Evolutionary conservation across 2,113 vertebrate genomes (phyloP).

Genomic region (Apistogramma diplotaenia): DNA sequence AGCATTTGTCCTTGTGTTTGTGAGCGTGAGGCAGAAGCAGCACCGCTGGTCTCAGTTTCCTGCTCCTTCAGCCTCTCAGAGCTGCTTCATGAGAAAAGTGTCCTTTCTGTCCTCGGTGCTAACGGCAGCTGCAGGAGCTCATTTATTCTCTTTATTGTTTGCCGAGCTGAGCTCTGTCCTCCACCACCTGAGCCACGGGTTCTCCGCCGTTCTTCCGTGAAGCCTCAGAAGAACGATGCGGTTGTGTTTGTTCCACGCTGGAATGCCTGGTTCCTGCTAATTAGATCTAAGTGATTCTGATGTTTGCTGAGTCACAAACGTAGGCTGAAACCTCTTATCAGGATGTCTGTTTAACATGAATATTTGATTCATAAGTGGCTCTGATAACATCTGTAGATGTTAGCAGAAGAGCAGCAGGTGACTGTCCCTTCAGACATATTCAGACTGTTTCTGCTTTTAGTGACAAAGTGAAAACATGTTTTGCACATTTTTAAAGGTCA

Average conservation of each 20-base stretch:
- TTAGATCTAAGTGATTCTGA: no score
- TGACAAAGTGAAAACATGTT: not conserved
- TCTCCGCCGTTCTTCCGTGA: not conserved
- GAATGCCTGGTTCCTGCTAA: no score
- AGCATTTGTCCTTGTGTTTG: no score
- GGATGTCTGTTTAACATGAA: not conserved
- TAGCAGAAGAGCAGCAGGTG: not conserved
- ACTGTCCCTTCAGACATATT: not conserved
- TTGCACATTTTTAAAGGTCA: not conserved
- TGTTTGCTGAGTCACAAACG: not conserved
- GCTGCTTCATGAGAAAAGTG: no score
- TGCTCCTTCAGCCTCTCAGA: no score
- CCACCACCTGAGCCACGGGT: not conserved
- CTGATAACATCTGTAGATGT: not conserved
- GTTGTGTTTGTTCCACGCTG: no score
- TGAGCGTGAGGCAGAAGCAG: no score
- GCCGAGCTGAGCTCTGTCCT: not conserved
- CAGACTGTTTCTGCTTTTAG: not conserved
- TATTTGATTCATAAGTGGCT: not conserved
- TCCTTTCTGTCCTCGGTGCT: no score
- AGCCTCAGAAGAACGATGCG: not conserved
- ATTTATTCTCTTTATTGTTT: not conserved
- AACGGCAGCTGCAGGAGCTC: no score
- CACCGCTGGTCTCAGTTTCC: no score
- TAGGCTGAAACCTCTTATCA: not conserved